Percentiles rank a stretch among this genome's conserved stretches.
These are phyloP conservation scores for Drosophila ironensis DNA, from an alignment of 1,140 invertebrate genomes.

Conservation along the genomic window DNA sequence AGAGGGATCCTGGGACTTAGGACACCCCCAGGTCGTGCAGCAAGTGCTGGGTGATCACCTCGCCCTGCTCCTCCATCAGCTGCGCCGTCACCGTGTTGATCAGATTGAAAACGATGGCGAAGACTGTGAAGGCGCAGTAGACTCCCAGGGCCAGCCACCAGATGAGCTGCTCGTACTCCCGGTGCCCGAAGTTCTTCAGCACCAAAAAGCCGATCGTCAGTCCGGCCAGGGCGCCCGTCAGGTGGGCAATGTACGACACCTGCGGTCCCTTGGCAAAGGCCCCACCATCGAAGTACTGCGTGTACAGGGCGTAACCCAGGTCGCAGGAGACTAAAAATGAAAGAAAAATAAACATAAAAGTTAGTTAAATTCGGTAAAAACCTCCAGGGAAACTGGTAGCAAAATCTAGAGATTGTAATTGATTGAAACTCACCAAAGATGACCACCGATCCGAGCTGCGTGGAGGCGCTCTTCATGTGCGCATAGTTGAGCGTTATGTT, in stretches of 20 bases:
- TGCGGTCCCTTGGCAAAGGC: slow-evolving; percentile 85
- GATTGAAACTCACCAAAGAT: slow-evolving; percentile 90
- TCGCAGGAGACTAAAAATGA: slow-evolving; percentile 91
- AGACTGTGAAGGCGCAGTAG: slow-evolving; percentile 95
- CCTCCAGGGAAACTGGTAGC: not conserved
- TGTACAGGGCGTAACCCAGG: slow-evolving; percentile 96
- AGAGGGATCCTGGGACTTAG: slow-evolving; percentile 35
- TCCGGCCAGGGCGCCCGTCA: slow-evolving; percentile 94
- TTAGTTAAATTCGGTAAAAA: slow-evolving; percentile 10
- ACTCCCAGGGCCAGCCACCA: slow-evolving; percentile 97
- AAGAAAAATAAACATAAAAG: not conserved
- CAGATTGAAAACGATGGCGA: slow-evolving; percentile 95
- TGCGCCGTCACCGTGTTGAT: slow-evolving; percentile 86
- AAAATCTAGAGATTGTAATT: too few species aligned
- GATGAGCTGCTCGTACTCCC: slow-evolving; percentile 94
- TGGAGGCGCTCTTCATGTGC: slow-evolving; percentile 96
- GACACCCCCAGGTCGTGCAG: slow-evolving; percentile 81
- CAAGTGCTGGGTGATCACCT: slow-evolving; percentile 81
- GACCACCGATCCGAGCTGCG: slow-evolving; percentile 94
- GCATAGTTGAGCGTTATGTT: slow-evolving; percentile 97
- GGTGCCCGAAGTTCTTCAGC: slow-evolving; percentile 97
- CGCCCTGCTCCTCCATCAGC: slow-evolving; percentile 80
- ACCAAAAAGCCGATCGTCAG: slow-evolving; percentile 95
- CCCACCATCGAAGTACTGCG: slow-evolving; percentile 90
- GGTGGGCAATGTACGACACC: slow-evolving; percentile 96